Base-by-base conservation (phyloP, 2,113 vertebrate species). In the Pardalotus punctatus region DNA sequence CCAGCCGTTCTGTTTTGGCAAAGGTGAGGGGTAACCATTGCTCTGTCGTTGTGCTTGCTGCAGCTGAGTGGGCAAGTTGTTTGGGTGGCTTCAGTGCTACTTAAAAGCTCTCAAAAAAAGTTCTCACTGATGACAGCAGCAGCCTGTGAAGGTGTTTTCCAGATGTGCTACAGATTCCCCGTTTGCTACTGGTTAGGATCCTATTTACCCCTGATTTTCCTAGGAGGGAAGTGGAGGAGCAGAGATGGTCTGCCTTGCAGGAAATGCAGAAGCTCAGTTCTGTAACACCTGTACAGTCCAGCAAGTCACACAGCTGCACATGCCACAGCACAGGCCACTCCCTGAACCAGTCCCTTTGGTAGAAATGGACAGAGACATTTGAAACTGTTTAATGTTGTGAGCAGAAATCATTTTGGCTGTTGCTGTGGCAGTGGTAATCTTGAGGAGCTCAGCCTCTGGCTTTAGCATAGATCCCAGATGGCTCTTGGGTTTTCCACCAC, bases 31-130 rank as follows among this genome's bases (percentile, higher is more conserved):
- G 40, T 19, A 35, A 27, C 29, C n/a, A 6, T 6, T 47, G 58
- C 57, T 72, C 43, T n/a, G 77, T 6, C 31, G 11, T 10, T 1
- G 5, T 0, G 4, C 21, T 47, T 0, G 0, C 62, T 45, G 19
- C 48, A 72, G 23, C 36, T 45, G 74, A 92, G 35, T 2, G 2
- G 33, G 21, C 16, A 51, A 20, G 16, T 27, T 42, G 24, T 33
- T 86, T 86, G 36, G 16, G 54, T 56, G 71, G 21, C 53, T 64
- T 27, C 19, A 53, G 38, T 17, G 21, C 25, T 40, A 42, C 56
- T 36, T 28, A 25, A 0, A 0, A 66, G 45, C 66, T 13, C 27
- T 64, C 48, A 67, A 23, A 79, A 33, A 24, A 29, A 20, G 12
- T 25, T 73, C 50, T 54, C 24, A 48, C 21, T 5, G 8, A 43